phyloP scores from a whole-genome alignment of 2,113 vertebrate genomes.

The Aleadryas rufinucha region DNA sequence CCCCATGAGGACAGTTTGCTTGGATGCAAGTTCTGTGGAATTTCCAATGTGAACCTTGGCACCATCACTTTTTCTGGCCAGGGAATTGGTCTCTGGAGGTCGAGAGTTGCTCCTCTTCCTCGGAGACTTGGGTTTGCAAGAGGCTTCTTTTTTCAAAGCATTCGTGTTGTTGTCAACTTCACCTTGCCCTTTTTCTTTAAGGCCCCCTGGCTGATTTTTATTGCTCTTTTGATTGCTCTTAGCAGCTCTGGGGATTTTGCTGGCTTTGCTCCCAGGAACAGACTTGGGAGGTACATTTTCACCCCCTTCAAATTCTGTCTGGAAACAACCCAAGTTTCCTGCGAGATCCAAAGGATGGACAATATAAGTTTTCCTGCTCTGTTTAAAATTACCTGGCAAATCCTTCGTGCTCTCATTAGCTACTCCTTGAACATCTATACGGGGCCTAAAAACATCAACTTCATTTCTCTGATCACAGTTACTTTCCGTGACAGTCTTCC shows the following conservation, averaged over 20 bases:
- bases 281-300: neutral
- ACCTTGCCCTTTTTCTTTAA: neutral
- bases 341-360: neutral
- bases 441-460: neutral
- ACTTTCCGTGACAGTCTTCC: neutral
- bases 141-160: neutral
- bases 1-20: neutral
- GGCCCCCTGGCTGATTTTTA: neutral
- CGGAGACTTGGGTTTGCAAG: neutral
- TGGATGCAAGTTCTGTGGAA: neutral
- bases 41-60: neutral
- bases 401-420: neutral
- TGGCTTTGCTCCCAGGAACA: neutral
- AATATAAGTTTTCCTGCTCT: neutral
- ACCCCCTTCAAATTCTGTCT: neutral
- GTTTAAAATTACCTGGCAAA: neutral
- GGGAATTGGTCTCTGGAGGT: neutral
- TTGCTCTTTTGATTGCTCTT: neutral
- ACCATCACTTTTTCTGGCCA: neutral
- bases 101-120: neutral
- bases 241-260: conserved; percentile 9
- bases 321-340: neutral
- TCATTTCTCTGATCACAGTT: neutral
- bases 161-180: neutral
- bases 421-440: neutral